Base-by-base conservation (phyloP, 2,888 invertebrate genomes). In the Protophormia terraenovae region DNA sequence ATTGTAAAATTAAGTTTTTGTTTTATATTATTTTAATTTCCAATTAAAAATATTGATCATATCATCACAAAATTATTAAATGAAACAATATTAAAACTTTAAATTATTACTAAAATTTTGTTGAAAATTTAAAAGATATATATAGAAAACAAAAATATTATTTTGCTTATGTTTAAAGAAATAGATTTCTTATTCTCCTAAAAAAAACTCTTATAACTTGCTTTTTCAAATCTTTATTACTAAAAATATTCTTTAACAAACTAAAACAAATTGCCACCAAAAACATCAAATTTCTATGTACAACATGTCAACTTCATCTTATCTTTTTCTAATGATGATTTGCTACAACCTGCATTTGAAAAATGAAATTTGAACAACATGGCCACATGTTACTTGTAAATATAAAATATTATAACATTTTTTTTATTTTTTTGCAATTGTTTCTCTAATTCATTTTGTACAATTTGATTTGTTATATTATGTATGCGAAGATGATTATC, bases 401-500 rank as follows among this genome's bases (percentile, higher is more conserved):
- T 27, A 27, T 14, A 53, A 16, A 45, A 66, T 41, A 19, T 14
- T 14, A 3, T 10, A 35, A 35, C 10, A 35, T n/a, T 45, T 12
- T 38, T 72, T 50, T 10, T 27, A 35, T 72, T 19, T 24, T 64
- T 1, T 50, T 19, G 16, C 1, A 64, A 14, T 69, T 53, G 5
- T 50, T 62, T n/a, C 32, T 66, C 14, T 71, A 16, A 32, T 41
- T 62, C 50, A 16, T 73, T n/a, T n/a, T 55, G 32, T 71, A 58
- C 35, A 38, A 55, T 83, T 77, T 73, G 77, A 76, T 76, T 75
- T 72, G 84, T 67, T 77, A 50, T 45, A 84, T 81, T 80, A 84
- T 80, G 79, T 79, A 86, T 80, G 83, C 79, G 72, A 71, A 69
- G 89, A 89, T 89, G 88, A 85, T 88, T 89, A 90, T 89, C 89